phyloP scores from a whole-genome alignment of 2,888 invertebrate species.

The Argyra leucocephala region DNA sequence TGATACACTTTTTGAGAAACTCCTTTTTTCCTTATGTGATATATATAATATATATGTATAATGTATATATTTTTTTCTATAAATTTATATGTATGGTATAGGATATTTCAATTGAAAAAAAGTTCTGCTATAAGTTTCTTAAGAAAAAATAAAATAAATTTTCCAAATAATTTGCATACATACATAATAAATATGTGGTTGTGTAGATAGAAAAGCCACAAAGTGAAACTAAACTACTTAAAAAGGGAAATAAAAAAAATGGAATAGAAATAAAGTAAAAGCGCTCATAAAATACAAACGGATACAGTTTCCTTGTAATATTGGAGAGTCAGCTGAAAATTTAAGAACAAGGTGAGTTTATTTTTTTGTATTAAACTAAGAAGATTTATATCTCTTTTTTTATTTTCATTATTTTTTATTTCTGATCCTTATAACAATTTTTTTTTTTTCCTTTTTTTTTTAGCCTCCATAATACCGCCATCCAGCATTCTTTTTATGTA shows the following conservation, averaged over 20 bases:
- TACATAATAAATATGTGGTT: too few species aligned
- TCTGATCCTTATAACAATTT: too few species aligned
- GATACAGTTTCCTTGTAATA: background rate
- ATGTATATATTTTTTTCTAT: too few species aligned
- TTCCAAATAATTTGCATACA: background rate
- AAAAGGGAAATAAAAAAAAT: background rate
- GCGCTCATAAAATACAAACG: background rate
- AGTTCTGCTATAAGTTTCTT: too few species aligned
- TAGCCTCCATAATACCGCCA: background rate
- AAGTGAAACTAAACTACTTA: background rate
- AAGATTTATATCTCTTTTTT: conserved; percentile 4
- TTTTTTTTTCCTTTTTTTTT: background rate
- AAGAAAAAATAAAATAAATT: too few species aligned
- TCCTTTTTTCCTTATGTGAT: too few species aligned
- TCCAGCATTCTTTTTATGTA: background rate
- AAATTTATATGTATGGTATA: too few species aligned
- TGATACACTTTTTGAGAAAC: background rate
- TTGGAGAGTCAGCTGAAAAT: background rate
- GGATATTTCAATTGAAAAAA: too few species aligned
- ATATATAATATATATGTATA: too few species aligned
- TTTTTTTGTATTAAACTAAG: background rate
- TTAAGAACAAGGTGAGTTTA: conserved; percentile 3
- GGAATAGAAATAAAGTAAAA: background rate
- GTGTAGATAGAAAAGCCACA: too few species aligned
- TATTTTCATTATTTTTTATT: background rate